A percentile compares a stretch with the other conserved stretches of the same genome.
These are phyloP conservation scores for Meloidogyne chitwoodi DNA, from an alignment of 1,140 invertebrate genomes.

Conservation along the genomic window DNA sequence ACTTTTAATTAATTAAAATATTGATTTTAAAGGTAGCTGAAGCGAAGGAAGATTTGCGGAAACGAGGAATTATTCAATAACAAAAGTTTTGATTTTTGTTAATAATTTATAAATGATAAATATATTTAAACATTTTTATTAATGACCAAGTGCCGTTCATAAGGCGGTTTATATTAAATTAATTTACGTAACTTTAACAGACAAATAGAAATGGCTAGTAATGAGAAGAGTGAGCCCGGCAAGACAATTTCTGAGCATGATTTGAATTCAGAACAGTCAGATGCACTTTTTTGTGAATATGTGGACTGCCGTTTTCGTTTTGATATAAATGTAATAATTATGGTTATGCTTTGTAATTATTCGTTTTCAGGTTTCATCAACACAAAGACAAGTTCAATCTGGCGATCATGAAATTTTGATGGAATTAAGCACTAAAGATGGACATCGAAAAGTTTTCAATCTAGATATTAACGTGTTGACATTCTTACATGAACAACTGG, in stretches of 20 bases:
- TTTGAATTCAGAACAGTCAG: neutral
- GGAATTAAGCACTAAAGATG: conserved; percentile 3
- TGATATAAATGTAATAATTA: neutral
- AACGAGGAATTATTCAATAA: conserved; percentile 12
- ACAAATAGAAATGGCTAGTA: neutral
- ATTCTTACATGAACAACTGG: conserved; percentile 8
- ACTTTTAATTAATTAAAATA: too few relatives aligned
- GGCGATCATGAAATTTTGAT: conserved; percentile 3
- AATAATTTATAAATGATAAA: too few relatives aligned
- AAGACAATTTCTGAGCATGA: neutral
- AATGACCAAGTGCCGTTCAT: too few relatives aligned
- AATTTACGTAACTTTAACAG: too few relatives aligned
- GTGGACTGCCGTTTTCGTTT: neutral
- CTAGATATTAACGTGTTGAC: neutral
- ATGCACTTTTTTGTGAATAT: neutral
- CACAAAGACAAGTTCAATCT: neutral
- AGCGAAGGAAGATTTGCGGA: conserved; percentile 5
- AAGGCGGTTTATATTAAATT: too few relatives aligned
- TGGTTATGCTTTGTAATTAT: neutral
- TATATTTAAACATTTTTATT: too few relatives aligned
- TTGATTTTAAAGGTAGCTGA: too few relatives aligned
- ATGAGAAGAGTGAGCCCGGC: too few relatives aligned
- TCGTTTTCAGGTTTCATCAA: neutral
- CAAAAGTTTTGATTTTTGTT: too few relatives aligned
- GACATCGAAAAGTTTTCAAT: neutral